phyloP scores from a whole-genome alignment of 2,888 invertebrate genomes.

The Stenchaetothrips biformis region DNA sequence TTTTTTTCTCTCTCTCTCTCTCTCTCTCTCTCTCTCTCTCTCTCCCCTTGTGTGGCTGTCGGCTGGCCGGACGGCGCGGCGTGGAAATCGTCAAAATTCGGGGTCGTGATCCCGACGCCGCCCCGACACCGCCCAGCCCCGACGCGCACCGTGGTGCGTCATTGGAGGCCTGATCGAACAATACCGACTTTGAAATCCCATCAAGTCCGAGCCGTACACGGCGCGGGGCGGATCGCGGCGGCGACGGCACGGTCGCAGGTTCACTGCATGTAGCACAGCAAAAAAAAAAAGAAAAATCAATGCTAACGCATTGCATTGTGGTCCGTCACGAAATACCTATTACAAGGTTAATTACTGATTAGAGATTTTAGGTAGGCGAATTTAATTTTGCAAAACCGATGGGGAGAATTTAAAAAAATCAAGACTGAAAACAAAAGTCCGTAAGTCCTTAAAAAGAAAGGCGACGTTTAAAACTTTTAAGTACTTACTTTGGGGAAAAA shows the following conservation, averaged over 20 bases:
- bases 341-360: no score
- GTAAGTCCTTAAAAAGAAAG: no score
- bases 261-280: neutral
- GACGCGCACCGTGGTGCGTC: neutral
- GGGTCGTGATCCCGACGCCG: slow-evolving; percentile 5
- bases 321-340: no score
- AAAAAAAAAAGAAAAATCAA: neutral
- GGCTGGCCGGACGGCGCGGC: neutral
- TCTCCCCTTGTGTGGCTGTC: neutral
- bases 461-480: no score
- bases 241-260: neutral
- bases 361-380: no score
- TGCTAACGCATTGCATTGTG: no score
- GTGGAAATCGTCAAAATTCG: neutral
- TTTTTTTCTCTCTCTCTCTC: no score
- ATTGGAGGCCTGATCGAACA: slow-evolving; percentile 5
- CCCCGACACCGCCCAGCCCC: neutral
- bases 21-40: no score
- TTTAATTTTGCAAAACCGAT: no score
- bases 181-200: slow-evolving; percentile 24
- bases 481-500: no score
- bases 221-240: neutral
- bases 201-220: neutral
- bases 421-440: no score
- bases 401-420: no score